A percentile compares a stretch with the other conserved stretches of the same genome.
These are phyloP conservation scores for Himalopsyche tibetana DNA, from an alignment of 2,888 invertebrate genomes.

Conservation along the genomic window DNA sequence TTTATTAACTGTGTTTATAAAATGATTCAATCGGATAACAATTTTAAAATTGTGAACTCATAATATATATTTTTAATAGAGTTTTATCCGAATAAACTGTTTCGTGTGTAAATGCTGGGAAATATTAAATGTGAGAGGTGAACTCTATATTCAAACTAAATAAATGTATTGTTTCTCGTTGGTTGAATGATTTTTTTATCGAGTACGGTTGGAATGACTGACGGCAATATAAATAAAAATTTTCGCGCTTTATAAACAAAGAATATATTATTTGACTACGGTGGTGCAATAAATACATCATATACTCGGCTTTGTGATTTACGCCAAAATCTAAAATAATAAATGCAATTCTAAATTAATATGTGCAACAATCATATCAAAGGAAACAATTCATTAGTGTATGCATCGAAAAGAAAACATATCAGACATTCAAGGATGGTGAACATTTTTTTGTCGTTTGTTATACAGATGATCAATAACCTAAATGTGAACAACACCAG, in stretches of 20 bases:
- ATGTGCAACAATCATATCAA: constrained; percentile 49
- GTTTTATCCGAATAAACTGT: neutral
- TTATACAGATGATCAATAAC: constrained; percentile 46
- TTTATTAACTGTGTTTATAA: neutral
- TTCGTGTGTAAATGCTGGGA: neutral
- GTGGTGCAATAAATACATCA: constrained; percentile 21
- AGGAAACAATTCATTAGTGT: constrained; percentile 29
- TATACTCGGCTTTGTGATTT: neutral
- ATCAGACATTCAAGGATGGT: constrained; percentile 44
- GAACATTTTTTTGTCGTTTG: constrained; percentile 48
- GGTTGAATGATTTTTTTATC: neutral
- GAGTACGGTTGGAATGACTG: neutral
- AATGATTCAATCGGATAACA: neutral
- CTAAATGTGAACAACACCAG: neutral
- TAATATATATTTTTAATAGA: neutral
- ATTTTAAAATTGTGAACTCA: neutral
- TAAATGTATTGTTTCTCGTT: neutral
- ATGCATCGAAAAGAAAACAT: constrained; percentile 31
- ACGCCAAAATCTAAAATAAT: neutral
- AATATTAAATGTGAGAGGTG: neutral
- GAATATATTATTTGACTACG: neutral
- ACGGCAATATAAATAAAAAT: neutral
- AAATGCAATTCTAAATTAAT: neutral
- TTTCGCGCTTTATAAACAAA: neutral
- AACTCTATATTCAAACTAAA: neutral